These are phyloP conservation scores for Drosophila mercatorum DNA, from an alignment of 2,888 invertebrate genomes.

Conservation along the genomic window DNA sequence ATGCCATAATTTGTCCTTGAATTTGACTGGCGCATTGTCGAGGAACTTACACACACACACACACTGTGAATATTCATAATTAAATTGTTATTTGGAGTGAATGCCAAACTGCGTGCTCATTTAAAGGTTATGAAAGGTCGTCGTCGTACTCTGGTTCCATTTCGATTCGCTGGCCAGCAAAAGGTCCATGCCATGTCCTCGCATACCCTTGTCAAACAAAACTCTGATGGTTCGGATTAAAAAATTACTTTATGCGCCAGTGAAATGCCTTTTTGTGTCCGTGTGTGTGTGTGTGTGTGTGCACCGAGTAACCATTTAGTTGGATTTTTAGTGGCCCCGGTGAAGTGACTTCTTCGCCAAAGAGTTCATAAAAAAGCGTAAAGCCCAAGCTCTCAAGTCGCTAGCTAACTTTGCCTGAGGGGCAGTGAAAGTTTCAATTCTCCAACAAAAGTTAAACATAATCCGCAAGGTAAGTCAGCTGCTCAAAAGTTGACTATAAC, in stretches of 20 bases:
- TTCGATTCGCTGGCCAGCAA: slow-evolving; percentile 14
- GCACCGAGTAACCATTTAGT: slow-evolving; percentile 15
- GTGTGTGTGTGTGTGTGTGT: slow-evolving; percentile 6
- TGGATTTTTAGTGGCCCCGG: slow-evolving; percentile 29
- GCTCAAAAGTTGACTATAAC: slow-evolving; percentile 57
- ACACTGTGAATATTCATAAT: slow-evolving; percentile 60
- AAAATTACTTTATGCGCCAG: slow-evolving; percentile 56
- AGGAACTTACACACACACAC: slow-evolving; percentile 10
- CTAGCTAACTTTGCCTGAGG: neutral
- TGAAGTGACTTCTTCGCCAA: slow-evolving; percentile 17
- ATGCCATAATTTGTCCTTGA: slow-evolving; percentile 77
- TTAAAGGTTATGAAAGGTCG: slow-evolving; percentile 74
- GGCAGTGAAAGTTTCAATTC: slow-evolving; percentile 50
- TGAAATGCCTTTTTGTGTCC: slow-evolving; percentile 21
- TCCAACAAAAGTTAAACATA: slow-evolving; percentile 55
- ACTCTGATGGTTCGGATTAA: slow-evolving; percentile 35
- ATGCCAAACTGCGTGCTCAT: slow-evolving; percentile 66
- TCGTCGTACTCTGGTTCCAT: slow-evolving; percentile 7
- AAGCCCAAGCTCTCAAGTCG: slow-evolving; percentile 2
- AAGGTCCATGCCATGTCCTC: slow-evolving; percentile 4
- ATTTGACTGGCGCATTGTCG: slow-evolving; percentile 45
- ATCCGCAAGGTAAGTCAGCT: slow-evolving; percentile 53
- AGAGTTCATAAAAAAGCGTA: slow-evolving; percentile 22
- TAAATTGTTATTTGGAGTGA: slow-evolving; percentile 68
- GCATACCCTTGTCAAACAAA: slow-evolving; percentile 36